These are phyloP conservation scores for Dermatemys mawii DNA, from an alignment of 2,113 vertebrate species.

Conservation along the genomic window DNA sequence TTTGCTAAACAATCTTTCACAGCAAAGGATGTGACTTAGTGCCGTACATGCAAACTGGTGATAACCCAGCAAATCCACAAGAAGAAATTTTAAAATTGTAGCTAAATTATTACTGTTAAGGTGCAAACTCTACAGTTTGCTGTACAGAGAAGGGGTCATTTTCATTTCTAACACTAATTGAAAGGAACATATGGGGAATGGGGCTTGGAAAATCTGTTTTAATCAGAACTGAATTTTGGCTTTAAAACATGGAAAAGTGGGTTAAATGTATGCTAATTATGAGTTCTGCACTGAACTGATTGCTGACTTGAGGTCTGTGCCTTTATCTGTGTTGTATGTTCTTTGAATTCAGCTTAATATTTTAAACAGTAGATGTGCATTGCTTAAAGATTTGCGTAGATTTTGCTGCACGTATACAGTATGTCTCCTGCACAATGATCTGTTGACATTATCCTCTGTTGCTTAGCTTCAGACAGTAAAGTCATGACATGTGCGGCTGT, in stretches of 20 bases:
- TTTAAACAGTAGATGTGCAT: constrained; percentile 58
- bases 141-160: not conserved
- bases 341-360: constrained; percentile 42
- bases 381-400: constrained; percentile 46
- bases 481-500: constrained; percentile 93
- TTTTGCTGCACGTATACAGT: constrained; percentile 39
- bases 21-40: not conserved
- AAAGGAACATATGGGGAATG: not conserved
- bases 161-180: not conserved
- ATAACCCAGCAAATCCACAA: not conserved
- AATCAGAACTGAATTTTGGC: not conserved
- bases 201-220: not conserved
- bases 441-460: constrained; percentile 75
- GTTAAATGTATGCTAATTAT: not conserved
- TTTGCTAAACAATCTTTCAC: not conserved
- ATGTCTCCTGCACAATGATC: constrained; percentile 53
- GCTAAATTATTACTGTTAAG: not conserved
- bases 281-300: constrained; percentile 31
- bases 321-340: not conserved
- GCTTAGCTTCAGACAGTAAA: constrained; percentile 91
- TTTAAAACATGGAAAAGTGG: constrained; percentile 8
- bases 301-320: not conserved
- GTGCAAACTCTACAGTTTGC: not conserved
- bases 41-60: not conserved
- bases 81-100: not conserved